Evolutionary conservation across 1,140 invertebrate genomes (phyloP).

Genomic region (Acromyrmex heyeri): DNA sequence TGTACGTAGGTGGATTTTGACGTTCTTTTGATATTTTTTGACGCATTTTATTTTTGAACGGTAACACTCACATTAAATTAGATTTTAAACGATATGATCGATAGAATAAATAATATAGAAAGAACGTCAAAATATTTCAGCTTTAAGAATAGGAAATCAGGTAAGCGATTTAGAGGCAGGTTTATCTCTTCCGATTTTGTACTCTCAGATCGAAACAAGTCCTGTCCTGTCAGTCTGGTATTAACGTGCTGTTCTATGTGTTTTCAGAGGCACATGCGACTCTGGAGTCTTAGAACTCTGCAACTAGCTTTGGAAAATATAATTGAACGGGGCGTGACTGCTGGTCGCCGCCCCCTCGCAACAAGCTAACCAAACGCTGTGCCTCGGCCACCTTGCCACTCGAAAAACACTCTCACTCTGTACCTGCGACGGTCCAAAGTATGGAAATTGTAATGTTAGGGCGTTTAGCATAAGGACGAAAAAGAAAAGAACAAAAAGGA

Average conservation of each 20-base stretch:
- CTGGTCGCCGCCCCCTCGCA: conserved; percentile 81
- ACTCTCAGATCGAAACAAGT: conserved; percentile 79
- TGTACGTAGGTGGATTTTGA: conserved; percentile 75
- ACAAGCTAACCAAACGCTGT: conserved; percentile 85
- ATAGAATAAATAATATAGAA: conserved; percentile 38
- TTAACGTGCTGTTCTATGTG: conserved; percentile 87
- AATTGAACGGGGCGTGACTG: conserved; percentile 83
- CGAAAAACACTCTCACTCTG: conserved; percentile 85
- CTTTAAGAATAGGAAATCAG: conserved; percentile 58
- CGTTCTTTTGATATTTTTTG: conserved; percentile 60
- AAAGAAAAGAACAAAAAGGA: conserved; percentile 50
- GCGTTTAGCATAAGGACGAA: conserved; percentile 74
- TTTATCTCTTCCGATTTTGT: conserved; percentile 75
- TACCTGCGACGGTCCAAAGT: conserved; percentile 86
- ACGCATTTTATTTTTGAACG: conserved; percentile 1
- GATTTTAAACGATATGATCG: background rate
- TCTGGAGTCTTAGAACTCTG: conserved; percentile 85
- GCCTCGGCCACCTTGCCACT: conserved; percentile 85
- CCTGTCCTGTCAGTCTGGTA: conserved; percentile 86
- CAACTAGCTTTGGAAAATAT: conserved; percentile 84
- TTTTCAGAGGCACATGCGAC: conserved; percentile 87
- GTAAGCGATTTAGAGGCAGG: conserved; percentile 67
- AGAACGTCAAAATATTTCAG: conserved; percentile 81
- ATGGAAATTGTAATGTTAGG: conserved; percentile 84
- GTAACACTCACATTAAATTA: background rate